These are phyloP conservation scores for Leptothorax acervorum DNA, from an alignment of 2,888 invertebrate genomes.

Conservation along the genomic window DNA sequence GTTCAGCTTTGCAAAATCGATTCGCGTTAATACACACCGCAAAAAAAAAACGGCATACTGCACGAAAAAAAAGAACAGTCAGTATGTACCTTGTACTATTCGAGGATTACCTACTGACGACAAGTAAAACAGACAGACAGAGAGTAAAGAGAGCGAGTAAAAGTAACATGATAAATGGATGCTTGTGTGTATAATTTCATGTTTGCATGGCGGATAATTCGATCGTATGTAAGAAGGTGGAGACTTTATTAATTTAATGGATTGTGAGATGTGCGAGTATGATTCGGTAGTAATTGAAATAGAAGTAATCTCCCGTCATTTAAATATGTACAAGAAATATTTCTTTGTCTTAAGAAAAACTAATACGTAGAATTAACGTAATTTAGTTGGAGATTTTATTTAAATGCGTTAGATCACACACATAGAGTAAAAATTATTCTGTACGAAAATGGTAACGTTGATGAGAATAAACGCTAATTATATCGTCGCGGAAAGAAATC, in stretches of 20 bases:
- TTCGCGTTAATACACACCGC: conserved; percentile 70
- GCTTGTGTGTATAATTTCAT: conserved; percentile 57
- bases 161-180: conserved; percentile 56
- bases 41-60: conserved; percentile 67
- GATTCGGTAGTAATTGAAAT: neutral
- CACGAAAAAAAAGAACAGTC: conserved; percentile 61
- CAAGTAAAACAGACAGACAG: conserved; percentile 65
- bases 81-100: conserved; percentile 67
- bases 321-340: neutral
- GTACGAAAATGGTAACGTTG: neutral
- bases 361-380: neutral
- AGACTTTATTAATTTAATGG: conserved; percentile 3
- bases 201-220: conserved; percentile 65
- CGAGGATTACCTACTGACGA: conserved; percentile 67
- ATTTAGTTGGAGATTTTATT: conserved; percentile 17
- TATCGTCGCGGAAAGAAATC: neutral
- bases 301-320: neutral
- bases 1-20: conserved; percentile 68
- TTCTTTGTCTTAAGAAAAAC: neutral
- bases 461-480: conserved; percentile 6
- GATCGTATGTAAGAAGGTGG: conserved; percentile 14
- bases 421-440: neutral
- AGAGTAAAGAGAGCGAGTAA: conserved; percentile 61
- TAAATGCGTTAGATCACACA: neutral
- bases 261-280: neutral